Percentiles rank a stretch among this genome's conserved stretches.
Evolutionary conservation across 2,797 vertebrate species (phyloP).

Genomic region (Phataginus tetradactyla): DNA sequence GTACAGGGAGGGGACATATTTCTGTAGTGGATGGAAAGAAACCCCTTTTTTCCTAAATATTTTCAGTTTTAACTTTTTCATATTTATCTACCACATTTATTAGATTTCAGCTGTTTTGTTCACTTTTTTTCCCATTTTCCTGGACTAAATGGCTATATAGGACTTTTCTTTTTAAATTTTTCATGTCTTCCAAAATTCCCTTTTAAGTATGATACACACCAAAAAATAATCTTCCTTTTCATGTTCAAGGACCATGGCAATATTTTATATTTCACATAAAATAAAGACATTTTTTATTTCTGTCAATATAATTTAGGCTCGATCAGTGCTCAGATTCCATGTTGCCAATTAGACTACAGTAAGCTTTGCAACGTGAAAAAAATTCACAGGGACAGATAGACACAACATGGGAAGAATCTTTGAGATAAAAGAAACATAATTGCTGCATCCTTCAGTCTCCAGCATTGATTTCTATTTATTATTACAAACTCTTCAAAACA

Average conservation of each 20-base stretch:
- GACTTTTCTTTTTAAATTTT: neutral
- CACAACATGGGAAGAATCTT: conserved; percentile 66
- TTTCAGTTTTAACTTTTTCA: neutral
- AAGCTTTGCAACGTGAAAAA: conserved; percentile 78
- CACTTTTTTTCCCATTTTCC: neutral
- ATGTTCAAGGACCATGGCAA: conserved; percentile 47
- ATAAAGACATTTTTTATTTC: conserved; percentile 81
- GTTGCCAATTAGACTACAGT: conserved; percentile 82
- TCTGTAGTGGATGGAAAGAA: neutral
- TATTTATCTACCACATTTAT: neutral
- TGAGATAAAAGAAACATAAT: conserved; percentile 82
- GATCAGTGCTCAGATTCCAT: conserved; percentile 75
- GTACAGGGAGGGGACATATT: neutral
- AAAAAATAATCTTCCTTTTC: conserved; percentile 14
- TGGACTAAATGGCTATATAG: neutral
- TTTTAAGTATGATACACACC: conserved; percentile 35
- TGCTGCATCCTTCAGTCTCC: conserved; percentile 79
- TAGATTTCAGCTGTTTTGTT: neutral
- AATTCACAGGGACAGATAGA: conserved; percentile 74
- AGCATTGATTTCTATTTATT: conserved; percentile 86
- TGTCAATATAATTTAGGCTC: conserved; percentile 80
- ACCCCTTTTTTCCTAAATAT: neutral
- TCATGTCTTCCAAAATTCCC: conserved; percentile 67
- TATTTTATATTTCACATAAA: conserved; percentile 80
- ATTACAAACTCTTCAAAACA: conserved; percentile 84